A percentile compares a stretch with the other conserved stretches of the same genome.
Evolutionary conservation across 2,797 vertebrate genomes (phyloP).

Genomic region (Lates japonicus): DNA sequence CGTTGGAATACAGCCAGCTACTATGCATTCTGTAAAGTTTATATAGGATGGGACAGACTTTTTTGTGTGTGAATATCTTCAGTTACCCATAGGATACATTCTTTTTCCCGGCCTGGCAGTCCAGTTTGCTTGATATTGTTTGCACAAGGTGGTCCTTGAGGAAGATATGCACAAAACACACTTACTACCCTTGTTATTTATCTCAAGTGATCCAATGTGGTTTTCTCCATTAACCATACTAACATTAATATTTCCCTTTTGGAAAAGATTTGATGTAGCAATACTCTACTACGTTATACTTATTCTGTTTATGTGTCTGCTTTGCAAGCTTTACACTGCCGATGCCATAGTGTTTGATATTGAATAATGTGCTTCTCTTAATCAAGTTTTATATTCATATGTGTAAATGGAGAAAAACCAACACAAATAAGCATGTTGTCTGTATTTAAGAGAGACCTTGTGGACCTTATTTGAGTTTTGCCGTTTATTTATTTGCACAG

Average conservation of each 20-base stretch:
- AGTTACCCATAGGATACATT: not conserved
- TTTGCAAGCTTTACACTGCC: not conserved
- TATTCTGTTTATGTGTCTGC: not conserved
- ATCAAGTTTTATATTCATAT: not conserved
- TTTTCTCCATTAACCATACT: not conserved
- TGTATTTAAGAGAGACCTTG: not conserved
- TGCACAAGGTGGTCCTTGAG: not conserved
- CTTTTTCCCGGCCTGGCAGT: not conserved
- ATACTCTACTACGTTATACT: too few species aligned
- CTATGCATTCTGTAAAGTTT: constrained; percentile 48
- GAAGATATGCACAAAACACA: not conserved
- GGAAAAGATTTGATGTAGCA: not conserved
- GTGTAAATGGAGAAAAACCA: not conserved
- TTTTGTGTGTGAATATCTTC: constrained; percentile 4
- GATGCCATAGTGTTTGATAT: not conserved
- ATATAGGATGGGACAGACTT: constrained; percentile 5
- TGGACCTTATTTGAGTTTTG: not conserved
- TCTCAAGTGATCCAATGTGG: not conserved
- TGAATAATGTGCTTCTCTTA: not conserved
- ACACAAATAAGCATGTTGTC: not conserved
- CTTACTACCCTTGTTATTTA: not conserved
- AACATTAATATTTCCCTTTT: too few species aligned
- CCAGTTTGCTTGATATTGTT: not conserved
- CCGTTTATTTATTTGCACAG: not conserved
- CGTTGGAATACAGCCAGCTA: constrained; percentile 20